Base-by-base conservation (phyloP, 2,113 vertebrate species). In the Halichoeres trimaculatus region DNA sequence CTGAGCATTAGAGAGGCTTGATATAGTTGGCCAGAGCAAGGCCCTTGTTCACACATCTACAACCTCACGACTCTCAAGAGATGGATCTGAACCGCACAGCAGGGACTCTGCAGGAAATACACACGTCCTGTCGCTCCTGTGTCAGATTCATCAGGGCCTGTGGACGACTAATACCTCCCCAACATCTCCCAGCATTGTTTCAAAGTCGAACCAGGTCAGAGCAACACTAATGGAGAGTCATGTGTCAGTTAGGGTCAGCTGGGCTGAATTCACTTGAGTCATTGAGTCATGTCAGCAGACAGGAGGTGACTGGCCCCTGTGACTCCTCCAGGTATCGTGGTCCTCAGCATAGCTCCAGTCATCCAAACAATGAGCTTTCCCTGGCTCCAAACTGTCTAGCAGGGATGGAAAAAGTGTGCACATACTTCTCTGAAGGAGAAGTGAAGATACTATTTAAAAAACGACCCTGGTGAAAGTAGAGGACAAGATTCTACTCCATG, bases 1-100 rank as follows among this genome's bases (percentile, higher is more conserved):
- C 55, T 65, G 89, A 91, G 90, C 64, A 70, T 90, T 81, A 30
- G 48, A 67, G 50, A 62, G 57, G 20, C 70, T 74, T 65, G 68
- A 74, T 84, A 38, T 77, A 75, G 76, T 82, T 64, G 74, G 75
- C 76, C 66, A 54, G 63, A 73, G 58, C 64, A 17, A 9, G 62
- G 76, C 75, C 40, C 57, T 84, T 69, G 57, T 76, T 81, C 85
- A 71, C 72, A 80, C 64, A 54, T 82, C 52, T 78, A 54, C 41
- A 59, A 54, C 83, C 73, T 86, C 60, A 48, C 47, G 26, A 78
- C 43, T 56, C 77, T 45, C 67, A 22, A 51, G 59, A 76, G 66
- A 61, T 24, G 19, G 53, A 58, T 71, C 26, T 38, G 43, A 23
- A 38, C 60, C 12, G 22, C 38, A 36, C 85, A 75, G 17, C 43